A percentile compares a stretch with the other conserved stretches of the same genome.
phyloP scores from a whole-genome alignment of 2,113 vertebrate species.

The Lucifuga dentata region DNA sequence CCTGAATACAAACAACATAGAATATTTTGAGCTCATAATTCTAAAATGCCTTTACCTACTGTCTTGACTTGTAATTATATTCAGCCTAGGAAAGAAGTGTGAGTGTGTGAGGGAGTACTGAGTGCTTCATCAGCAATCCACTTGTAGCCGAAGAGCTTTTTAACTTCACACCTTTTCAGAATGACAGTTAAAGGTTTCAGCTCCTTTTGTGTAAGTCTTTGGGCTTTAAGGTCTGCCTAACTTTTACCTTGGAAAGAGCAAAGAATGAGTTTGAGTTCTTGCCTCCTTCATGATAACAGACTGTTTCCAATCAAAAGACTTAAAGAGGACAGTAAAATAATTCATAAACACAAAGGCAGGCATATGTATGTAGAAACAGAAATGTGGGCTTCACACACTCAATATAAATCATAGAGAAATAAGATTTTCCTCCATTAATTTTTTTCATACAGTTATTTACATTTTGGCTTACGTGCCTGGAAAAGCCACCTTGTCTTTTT shows the following conservation, averaged over 20 bases:
- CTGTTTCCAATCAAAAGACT: conserved; percentile 1
- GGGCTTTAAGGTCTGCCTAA: not conserved
- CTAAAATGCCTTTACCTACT: too few relatives aligned
- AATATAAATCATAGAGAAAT: not conserved
- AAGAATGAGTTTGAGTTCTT: conserved; percentile 12
- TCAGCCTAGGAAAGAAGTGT: too few relatives aligned
- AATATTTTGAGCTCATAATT: too few relatives aligned
- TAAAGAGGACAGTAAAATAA: conserved; percentile 3
- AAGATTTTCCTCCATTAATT: not conserved
- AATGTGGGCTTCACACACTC: not conserved
- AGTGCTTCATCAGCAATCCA: conserved; percentile 18
- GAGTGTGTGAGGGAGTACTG: too few relatives aligned
- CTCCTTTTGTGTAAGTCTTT: not conserved
- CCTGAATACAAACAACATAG: too few relatives aligned
- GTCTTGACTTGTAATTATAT: too few relatives aligned
- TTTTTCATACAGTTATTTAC: conserved; percentile 2
- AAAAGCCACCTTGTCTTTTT: conserved; percentile 19
- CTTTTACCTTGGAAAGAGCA: not conserved
- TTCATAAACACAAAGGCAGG: conserved; percentile 1
- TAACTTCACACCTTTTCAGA: conserved; percentile 8
- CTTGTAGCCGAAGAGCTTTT: conserved; percentile 2
- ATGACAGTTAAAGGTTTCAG: conserved; percentile 13
- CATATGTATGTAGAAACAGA: not conserved
- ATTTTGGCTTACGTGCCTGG: not conserved
- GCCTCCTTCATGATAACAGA: conserved; percentile 5